phyloP scores from a whole-genome alignment of 2,113 vertebrate genomes.

The Potamarius usumacintae region DNA sequence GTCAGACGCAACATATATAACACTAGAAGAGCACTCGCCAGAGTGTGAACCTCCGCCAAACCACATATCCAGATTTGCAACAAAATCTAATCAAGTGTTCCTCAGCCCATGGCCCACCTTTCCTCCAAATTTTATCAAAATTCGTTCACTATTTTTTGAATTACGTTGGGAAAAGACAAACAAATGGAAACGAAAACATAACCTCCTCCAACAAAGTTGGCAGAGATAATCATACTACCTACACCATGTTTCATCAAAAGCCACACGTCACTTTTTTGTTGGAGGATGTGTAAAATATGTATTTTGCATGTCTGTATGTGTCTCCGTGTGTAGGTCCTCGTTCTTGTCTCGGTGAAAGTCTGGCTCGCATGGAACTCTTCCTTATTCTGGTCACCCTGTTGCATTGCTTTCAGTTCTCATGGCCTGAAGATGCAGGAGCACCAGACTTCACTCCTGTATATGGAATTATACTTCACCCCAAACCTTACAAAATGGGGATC shows the following conservation, averaged over 20 bases:
- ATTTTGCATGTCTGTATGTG: background rate
- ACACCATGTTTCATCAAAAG: background rate
- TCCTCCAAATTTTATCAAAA: too few relatives aligned
- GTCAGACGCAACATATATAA: too few relatives aligned
- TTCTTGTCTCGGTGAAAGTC: constrained; percentile 27
- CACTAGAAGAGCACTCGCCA: too few relatives aligned
- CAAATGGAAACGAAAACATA: too few relatives aligned
- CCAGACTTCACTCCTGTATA: constrained; percentile 52
- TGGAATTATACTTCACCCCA: constrained; percentile 46
- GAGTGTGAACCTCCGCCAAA: too few relatives aligned
- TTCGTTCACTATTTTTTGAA: too few relatives aligned
- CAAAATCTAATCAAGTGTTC: too few relatives aligned
- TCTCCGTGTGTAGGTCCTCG: constrained; percentile 5
- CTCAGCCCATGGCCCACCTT: too few relatives aligned
- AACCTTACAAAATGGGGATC: constrained; percentile 54
- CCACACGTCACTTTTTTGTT: background rate
- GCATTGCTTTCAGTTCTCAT: constrained; percentile 52
- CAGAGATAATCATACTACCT: background rate
- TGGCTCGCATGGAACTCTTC: constrained; percentile 33
- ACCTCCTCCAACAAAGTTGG: too few relatives aligned
- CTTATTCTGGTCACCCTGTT: constrained; percentile 47
- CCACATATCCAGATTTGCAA: too few relatives aligned
- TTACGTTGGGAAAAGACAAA: too few relatives aligned
- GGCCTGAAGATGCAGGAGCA: constrained; percentile 49
- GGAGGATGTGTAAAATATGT: background rate